phyloP scores from a whole-genome alignment of 2,113 vertebrate species.

The Phrynocephalus versicolor region DNA sequence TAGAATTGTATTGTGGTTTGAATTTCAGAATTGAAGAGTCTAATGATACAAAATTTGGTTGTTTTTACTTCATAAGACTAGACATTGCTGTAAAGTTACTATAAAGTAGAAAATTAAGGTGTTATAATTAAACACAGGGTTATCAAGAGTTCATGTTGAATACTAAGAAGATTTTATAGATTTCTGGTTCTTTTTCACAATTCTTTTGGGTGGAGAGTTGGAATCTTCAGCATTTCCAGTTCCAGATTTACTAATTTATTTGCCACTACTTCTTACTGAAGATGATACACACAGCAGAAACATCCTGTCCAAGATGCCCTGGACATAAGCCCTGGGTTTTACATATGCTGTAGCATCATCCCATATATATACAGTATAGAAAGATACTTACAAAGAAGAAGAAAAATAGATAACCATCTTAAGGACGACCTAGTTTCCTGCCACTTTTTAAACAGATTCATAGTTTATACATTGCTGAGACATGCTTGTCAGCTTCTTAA shows the following conservation, averaged over 20 bases:
- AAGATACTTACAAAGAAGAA: not conserved
- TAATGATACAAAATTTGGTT: too few relatives aligned
- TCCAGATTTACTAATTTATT: not conserved
- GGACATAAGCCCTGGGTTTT: accelerated
- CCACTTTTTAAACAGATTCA: too few relatives aligned
- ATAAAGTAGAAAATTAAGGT: too few relatives aligned
- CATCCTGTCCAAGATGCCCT: accelerated
- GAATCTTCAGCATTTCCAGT: not conserved
- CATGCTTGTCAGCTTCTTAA: not conserved
- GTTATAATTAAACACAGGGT: not conserved
- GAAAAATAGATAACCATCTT: not conserved
- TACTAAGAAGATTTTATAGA: accelerated
- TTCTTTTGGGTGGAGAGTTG: not conserved
- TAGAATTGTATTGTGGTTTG: too few relatives aligned
- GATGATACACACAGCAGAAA: accelerated
- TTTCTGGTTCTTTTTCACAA: not conserved
- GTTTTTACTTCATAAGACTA: too few relatives aligned
- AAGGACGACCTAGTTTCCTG: not conserved
- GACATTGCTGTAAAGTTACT: too few relatives aligned
- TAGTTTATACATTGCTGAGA: not conserved
- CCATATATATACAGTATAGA: not conserved
- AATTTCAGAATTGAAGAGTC: too few relatives aligned
- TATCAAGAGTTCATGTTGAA: not conserved
- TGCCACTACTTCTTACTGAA: accelerated
- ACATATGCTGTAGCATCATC: not conserved